These are phyloP conservation scores for Danaus plexippus DNA, from an alignment of 1,140 invertebrate genomes.

Conservation along the genomic window DNA sequence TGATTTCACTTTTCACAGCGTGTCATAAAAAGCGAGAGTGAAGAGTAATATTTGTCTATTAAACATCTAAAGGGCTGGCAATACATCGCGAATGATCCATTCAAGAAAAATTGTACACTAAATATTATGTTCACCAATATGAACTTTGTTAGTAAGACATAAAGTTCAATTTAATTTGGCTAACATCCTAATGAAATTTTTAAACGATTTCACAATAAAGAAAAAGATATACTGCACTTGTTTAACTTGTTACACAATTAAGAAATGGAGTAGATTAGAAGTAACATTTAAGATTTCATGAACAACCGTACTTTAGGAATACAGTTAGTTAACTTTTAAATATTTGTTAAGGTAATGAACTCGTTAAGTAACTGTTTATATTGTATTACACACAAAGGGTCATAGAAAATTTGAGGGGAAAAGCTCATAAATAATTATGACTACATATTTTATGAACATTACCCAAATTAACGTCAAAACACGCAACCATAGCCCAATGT, in stretches of 20 bases:
- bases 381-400: not conserved
- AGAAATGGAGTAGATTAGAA: no score
- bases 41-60: conserved; percentile 34
- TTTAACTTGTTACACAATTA: no score
- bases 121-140: conserved; percentile 2
- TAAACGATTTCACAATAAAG: no score
- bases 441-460: conserved; percentile 4
- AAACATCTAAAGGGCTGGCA: conserved; percentile 25
- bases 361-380: not conserved
- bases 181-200: no score
- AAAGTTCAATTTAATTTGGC: conserved; percentile 10
- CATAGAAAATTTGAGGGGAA: conserved; percentile 8
- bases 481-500: no score
- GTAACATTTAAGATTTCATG: no score
- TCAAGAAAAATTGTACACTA: conserved; percentile 20
- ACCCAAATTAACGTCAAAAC: no score
- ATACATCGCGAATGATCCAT: conserved; percentile 20
- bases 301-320: no score
- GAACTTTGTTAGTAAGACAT: conserved; percentile 6
- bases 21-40: conserved; percentile 35
- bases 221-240: no score
- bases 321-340: no score
- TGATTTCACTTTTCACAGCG: conserved; percentile 36
- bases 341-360: no score
- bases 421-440: conserved; percentile 5